phyloP scores from a whole-genome alignment of 2,888 invertebrate species.

The Apoda limacodes region DNA sequence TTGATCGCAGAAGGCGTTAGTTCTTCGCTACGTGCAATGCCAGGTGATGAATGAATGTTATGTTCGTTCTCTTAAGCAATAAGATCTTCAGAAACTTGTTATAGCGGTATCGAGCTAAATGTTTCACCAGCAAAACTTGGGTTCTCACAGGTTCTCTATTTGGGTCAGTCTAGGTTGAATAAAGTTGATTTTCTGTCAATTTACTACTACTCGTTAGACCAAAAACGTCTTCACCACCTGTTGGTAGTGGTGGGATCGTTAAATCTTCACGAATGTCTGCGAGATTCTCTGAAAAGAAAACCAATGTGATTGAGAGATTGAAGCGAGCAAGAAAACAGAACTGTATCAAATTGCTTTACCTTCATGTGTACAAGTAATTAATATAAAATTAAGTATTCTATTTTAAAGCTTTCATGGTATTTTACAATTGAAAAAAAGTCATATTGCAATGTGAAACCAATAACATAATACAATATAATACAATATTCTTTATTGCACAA shows the following conservation, averaged over 20 bases:
- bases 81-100: not conserved
- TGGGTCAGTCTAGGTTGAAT: not conserved
- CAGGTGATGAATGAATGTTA: not conserved
- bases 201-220: too few species aligned
- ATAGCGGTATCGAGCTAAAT: too few species aligned
- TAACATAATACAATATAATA: not conserved
- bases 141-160: too few species aligned
- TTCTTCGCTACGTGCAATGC: not conserved
- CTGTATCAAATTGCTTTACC: not conserved
- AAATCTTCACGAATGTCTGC: conserved; percentile 1
- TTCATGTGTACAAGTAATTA: not conserved
- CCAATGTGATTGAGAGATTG: not conserved
- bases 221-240: conserved; percentile 1
- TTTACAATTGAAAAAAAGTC: conserved; percentile 1
- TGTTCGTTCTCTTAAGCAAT: not conserved
- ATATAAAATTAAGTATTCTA: conserved; percentile 1
- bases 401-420: conserved; percentile 1
- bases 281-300: not conserved
- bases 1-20: conserved; percentile 1
- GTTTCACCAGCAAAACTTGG: too few species aligned
- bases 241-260: conserved; percentile 1
- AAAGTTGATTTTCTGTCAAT: not conserved
- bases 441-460: conserved; percentile 1
- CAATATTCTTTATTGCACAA: too few species aligned
- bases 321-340: not conserved